Base-by-base conservation (phyloP, 2,888 invertebrate genomes). In the Pseudococcus longispinus region DNA sequence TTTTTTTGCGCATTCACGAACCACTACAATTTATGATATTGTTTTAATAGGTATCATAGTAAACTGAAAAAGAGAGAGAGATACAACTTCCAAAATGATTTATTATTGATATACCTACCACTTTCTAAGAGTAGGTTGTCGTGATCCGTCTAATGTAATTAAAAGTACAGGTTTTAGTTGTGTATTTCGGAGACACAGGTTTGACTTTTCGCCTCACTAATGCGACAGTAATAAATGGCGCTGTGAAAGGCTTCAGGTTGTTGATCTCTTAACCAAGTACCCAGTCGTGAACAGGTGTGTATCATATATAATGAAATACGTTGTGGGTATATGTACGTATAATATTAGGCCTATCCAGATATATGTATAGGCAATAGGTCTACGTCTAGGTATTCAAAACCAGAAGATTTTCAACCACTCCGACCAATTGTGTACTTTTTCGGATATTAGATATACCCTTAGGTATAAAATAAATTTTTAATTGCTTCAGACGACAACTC, bases 61-160 rank as follows among this genome's bases (percentile, higher is more conserved):
- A 42, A 42, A 42, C 42, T 80, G 20, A 80, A 80, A 42, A 20
- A 74, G 74, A 80, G 77, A 80, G 42, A 80, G 42, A 80, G 23
- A 80, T 80, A 80, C 77, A 37, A 80, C 77, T 80, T 42, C 77
- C 77, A 80, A 80, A 80, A 80, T 80, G 77, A 80, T 80, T 80
- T 80, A 80, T 80, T 42, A 80, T 80, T 42, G 42, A 80, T 80
- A 80, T 80, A 80, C 77, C 77, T 80, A 80, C 77, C 77, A 80
- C 77, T 80, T 80, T 80, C 77, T 80, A 80, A 80, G 77, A 80
- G 77, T 80, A 80, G 77, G 77, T 80, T 80, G 77, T 80, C 42
- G 77, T 80, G 77, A 42, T 80, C 77, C 42, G 37, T 80, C 77
- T 42, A 37, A 42, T 80, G 77, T 80, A 80, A 80, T 80, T 80